Evolutionary conservation across 2,113 vertebrate species (phyloP).

Genomic region (Maccullochella peelii): DNA sequence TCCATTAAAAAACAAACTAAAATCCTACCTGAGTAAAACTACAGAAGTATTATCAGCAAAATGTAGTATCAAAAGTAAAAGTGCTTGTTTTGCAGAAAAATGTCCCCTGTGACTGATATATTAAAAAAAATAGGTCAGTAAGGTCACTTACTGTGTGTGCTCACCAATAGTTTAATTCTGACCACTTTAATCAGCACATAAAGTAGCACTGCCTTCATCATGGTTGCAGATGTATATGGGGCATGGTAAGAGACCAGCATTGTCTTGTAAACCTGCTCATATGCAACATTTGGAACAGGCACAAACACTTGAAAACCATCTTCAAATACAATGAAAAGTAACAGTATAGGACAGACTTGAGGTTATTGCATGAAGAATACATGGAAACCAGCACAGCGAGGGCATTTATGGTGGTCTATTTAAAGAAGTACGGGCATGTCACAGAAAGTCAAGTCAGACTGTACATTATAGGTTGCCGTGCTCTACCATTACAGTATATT

Average conservation of each 20-base stretch:
- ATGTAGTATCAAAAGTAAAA: not conserved
- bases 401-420: not conserved
- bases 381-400: not conserved
- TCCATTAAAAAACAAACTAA: not conserved
- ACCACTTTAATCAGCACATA: not conserved
- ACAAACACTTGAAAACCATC: slow-evolving; percentile 2
- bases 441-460: not conserved
- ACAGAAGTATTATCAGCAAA: not conserved
- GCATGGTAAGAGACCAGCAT: not conserved
- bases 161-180: not conserved
- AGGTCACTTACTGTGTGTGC: not conserved
- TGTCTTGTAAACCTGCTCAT: not conserved
- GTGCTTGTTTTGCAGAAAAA: not conserved
- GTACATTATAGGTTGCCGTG: not conserved
- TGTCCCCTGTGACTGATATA: not conserved
- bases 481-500: not conserved
- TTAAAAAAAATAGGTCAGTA: not conserved
- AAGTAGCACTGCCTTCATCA: not conserved
- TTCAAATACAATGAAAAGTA: slow-evolving; percentile 3
- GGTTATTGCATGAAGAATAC: not conserved
- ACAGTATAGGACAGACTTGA: not conserved
- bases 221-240: not conserved
- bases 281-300: not conserved
- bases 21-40: not conserved
- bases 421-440: slow-evolving; percentile 19